Evolutionary conservation across 2,888 invertebrate species (phyloP), one percentile per base, ranked within the genome.

Genomic region (Gryllus longicercus): DNA sequence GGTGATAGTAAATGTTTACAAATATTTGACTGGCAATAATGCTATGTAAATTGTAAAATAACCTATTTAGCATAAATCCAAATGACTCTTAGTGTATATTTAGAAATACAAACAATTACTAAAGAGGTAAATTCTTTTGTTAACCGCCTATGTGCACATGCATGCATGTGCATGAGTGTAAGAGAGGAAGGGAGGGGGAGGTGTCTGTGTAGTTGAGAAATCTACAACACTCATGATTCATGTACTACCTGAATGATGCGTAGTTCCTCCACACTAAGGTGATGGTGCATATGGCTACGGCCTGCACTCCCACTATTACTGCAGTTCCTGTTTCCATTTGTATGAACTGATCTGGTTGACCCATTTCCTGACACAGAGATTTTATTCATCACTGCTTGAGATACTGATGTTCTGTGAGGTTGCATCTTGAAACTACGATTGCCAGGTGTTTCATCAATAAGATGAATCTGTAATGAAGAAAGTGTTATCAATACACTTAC

Each of bases 241-340:
- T 38, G 38, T 8, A 38, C 82, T 85, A 91, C 91, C 88, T 91
- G 91, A 82, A 91, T 85, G 5, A 88, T 87, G 79, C 90, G 87
- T 76, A 91, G 87, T 84, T 92, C 91, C 83, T 92, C 91, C 38
- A 91, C 89, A 83, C 90, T 91, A 78, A 91, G 88, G 85, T 91
- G 91, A 86, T 91, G 89, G 86, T 92, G 90, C 2, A 87, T 86
- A 78, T 88, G 86, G 78, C 86, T 86, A 23, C 82, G 78, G 12
- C 86, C 83, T 23, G 85, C 85, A 81, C 86, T 86, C n/a, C 87
- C 83, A 21, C 84, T 91, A 87, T 1, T 88, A 82, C 78, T 86
- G 84, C 49, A 85, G 86, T 83, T 86, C 86, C 80, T 85, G 83
- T 74, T 80, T 18, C 76, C 79, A 49, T 63, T 63, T 14, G 16